A percentile compares a stretch with the other conserved stretches of the same genome.
Conservation (phyloP, 2,113 vertebrate genomes). For the Spilogale gracilis region DNA sequence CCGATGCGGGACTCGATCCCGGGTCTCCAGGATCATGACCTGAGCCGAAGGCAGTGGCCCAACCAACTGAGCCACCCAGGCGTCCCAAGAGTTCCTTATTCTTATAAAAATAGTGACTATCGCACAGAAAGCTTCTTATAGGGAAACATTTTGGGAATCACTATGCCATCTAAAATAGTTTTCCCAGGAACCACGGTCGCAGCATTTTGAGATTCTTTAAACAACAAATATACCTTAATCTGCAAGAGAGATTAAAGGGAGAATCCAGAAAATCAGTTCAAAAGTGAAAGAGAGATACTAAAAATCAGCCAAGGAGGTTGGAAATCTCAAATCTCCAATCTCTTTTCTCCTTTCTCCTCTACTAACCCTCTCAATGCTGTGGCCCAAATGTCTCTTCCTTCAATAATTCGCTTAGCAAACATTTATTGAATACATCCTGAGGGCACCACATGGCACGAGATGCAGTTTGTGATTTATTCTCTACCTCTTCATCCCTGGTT, state of each 20-base stretch:
- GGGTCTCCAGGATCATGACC: too few relatives aligned
- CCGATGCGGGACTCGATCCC: too few relatives aligned
- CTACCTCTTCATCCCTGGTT: not conserved
- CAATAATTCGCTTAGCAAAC: not conserved
- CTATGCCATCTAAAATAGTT: not conserved
- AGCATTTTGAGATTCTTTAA: not conserved
- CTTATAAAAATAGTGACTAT: not conserved
- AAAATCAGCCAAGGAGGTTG: not conserved
- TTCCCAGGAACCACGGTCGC: not conserved
- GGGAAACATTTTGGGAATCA: not conserved
- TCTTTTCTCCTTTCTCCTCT: not conserved
- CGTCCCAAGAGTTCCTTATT: not conserved
- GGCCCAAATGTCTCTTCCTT: not conserved
- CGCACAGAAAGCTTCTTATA: not conserved
- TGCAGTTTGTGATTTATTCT: not conserved
- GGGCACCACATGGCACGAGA: not conserved
- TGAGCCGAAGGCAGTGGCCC: too few relatives aligned
- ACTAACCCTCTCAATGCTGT: not conserved
- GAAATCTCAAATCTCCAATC: not conserved
- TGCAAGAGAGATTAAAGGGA: not conserved
- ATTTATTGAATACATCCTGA: not conserved
- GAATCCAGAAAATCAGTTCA: not conserved
- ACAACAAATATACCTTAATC: not conserved
- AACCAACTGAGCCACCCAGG: too few relatives aligned
- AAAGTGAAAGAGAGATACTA: not conserved